Evolutionary conservation across 2,113 vertebrate genomes (phyloP).

Genomic region (Orcinus orca): DNA sequence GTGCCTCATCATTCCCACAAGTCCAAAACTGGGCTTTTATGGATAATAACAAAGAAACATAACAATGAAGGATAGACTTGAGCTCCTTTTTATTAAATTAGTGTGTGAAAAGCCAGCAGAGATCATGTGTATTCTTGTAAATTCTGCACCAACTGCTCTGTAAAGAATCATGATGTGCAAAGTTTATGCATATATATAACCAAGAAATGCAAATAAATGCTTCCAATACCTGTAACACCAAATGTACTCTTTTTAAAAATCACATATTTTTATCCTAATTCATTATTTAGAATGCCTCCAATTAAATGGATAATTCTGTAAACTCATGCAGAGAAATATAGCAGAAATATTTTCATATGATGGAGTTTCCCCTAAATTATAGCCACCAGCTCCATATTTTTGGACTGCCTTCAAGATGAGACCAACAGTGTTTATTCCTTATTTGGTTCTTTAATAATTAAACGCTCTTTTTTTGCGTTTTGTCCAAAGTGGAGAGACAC

Average conservation of each 20-base stretch:
- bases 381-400: neutral
- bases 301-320: neutral
- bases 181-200: neutral
- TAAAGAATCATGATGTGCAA: neutral
- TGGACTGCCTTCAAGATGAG: neutral
- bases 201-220: constrained; percentile 10
- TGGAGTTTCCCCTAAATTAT: neutral
- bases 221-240: neutral
- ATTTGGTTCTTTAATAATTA: neutral
- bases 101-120: constrained; percentile 14
- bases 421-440: neutral
- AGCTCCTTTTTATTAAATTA: constrained; percentile 8
- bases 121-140: neutral
- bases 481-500: neutral
- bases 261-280: neutral
- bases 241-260: neutral
- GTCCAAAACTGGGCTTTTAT: neutral
- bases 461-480: neutral
- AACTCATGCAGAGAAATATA: neutral
- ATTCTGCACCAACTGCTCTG: neutral
- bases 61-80: neutral
- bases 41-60: constrained; percentile 11
- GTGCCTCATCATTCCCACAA: neutral
- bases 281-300: neutral
- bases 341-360: neutral